Evolutionary conservation across 2,797 vertebrate genomes (phyloP).

Genomic region (Macrochelys suwanniensis): DNA sequence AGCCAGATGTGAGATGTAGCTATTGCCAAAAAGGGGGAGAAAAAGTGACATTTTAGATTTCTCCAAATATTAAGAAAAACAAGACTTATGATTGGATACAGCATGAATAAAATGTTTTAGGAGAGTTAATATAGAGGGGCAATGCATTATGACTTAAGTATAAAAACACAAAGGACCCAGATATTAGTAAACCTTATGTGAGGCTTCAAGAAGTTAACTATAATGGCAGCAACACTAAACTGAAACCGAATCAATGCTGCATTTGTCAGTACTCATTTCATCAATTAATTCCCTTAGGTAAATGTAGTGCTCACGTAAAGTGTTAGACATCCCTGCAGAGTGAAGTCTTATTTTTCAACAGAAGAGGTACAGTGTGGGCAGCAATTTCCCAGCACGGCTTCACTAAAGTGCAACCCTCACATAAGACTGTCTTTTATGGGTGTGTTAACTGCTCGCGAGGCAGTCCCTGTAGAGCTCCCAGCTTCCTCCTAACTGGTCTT

Average conservation of each 20-base stretch:
- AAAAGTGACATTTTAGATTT: background rate
- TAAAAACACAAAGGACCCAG: background rate
- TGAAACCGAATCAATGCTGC: background rate
- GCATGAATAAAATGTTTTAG: background rate
- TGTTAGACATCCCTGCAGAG: background rate
- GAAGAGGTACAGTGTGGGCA: background rate
- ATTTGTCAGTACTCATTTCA: background rate
- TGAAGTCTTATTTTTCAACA: background rate
- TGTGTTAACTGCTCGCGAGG: background rate
- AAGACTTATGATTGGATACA: background rate
- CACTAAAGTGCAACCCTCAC: fast-evolving
- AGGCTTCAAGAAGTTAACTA: background rate
- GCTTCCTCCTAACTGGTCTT: background rate
- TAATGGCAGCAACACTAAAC: background rate
- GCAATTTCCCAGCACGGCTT: background rate
- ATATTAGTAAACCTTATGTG: background rate
- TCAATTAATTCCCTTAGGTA: background rate
- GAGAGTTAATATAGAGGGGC: background rate
- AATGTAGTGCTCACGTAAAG: background rate
- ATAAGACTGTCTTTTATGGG: background rate
- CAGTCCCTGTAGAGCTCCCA: background rate
- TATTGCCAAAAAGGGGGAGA: slow-evolving; percentile 21
- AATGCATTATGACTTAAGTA: background rate
- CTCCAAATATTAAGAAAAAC: background rate
- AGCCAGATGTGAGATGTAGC: background rate